Evolutionary conservation across 2,888 invertebrate genomes (phyloP).

Genomic region (Lasioglossum zephyrum): DNA sequence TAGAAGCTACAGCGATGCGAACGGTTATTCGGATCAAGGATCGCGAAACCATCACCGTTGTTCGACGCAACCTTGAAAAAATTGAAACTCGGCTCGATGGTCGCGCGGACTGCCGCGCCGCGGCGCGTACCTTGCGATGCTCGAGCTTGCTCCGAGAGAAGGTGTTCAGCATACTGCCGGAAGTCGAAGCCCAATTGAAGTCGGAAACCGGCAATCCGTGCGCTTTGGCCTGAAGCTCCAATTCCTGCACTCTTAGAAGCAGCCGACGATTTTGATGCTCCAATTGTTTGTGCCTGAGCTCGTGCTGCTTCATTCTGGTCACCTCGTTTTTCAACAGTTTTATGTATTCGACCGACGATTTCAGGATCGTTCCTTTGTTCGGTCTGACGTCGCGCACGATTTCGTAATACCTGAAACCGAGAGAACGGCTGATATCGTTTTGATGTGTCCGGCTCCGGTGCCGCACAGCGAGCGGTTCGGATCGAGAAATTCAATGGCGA

Average conservation of each 20-base stretch:
- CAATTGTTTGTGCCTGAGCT: constrained; percentile 91
- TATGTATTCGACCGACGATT: constrained; percentile 98
- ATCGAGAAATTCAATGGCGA: no score
- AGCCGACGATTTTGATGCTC: constrained; percentile 94
- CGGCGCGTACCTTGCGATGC: constrained; percentile 76
- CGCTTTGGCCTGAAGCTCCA: constrained; percentile 91
- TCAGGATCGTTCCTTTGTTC: constrained; percentile 98
- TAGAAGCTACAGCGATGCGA: constrained; percentile 56
- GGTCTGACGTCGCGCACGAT: constrained; percentile 95
- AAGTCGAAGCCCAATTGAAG: constrained; percentile 85
- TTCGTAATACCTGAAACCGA: constrained; percentile 89
- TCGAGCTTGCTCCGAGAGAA: constrained; percentile 78
- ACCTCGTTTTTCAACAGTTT: constrained; percentile 91
- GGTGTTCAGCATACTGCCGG: constrained; percentile 76
- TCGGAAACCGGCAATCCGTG: constrained; percentile 90
- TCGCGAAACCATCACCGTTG: constrained; percentile 62
- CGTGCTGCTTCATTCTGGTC: constrained; percentile 90
- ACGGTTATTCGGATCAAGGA: constrained; percentile 73
- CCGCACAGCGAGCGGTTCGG: no score
- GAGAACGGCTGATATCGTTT: neutral
- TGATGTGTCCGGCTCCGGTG: no score
- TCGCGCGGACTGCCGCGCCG: neutral
- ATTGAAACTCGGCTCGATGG: constrained; percentile 24
- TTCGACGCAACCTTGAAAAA: constrained; percentile 55
- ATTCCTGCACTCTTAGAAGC: constrained; percentile 92